Conservation (phyloP, 1,140 invertebrate species). For the Polyergus mexicanus region DNA sequence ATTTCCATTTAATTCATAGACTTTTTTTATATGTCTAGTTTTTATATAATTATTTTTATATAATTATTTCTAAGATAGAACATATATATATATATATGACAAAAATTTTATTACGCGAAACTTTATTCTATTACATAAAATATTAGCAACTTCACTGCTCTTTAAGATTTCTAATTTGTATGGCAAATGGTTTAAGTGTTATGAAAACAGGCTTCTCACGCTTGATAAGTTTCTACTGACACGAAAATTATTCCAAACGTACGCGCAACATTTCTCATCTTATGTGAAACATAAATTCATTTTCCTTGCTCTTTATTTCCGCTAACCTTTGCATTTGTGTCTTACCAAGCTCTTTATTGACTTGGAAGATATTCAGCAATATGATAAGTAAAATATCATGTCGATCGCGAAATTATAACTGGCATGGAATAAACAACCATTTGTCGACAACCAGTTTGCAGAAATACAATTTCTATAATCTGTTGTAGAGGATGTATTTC, state of each 20-base stretch:
- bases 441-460: slow-evolving; percentile 1
- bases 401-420: background rate
- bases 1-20: background rate
- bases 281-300: background rate
- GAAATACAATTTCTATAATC: slow-evolving; percentile 1
- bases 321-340: background rate
- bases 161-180: background rate
- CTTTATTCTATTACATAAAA: background rate
- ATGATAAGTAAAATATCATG: slow-evolving; percentile 7
- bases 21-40: background rate
- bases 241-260: background rate
- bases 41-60: background rate
- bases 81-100: background rate
- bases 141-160: background rate
- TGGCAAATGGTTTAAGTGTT: background rate
- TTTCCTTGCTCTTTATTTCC: background rate
- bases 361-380: background rate
- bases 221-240: background rate
- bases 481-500: background rate
- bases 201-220: background rate
- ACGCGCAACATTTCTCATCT: background rate
- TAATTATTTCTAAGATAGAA: background rate
- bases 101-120: background rate
- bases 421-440: background rate
- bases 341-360: background rate